Evolutionary conservation across 2,113 vertebrate genomes (phyloP), one percentile per base, ranked within the genome.

Genomic region (Psophia crepitans): DNA sequence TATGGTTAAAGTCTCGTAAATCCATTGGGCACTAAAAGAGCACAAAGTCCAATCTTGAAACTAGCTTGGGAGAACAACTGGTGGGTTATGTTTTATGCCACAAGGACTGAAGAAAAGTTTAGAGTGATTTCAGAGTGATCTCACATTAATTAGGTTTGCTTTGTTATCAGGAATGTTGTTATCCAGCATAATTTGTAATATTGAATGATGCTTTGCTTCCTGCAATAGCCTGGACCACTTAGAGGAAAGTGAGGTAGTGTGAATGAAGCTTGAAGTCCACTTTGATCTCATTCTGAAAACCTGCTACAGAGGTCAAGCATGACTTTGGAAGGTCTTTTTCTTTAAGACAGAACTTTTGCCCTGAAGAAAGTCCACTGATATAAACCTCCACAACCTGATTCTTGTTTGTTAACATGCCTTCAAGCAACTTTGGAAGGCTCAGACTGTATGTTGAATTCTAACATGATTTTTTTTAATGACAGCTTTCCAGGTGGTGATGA

Each of bases 401-500:
- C 39, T 57, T 93, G 35, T 78, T 84, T 35, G 2, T 57, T 63
- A 89, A 61, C 13, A 43, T 84, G 30, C 54, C 63, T 96, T 84
- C 43, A 80, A 91, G 44, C 22, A 92, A 78, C 77, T 91, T 92
- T 48, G 32, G 44, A 92, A 84, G 75, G 64, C 56, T 95, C 37
- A 74, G 85, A 84, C 32, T 75, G 7, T 41, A 51, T 86, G 48
- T 71, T 94, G 80, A 93, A 81, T 82, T 94, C 16, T 84, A 90
- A 81, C 30, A 54, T 32, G 17, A 24, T 73, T 56, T 53, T 66
- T 95, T 89, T 94, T 60, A 87, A 89, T 89, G 92, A 93, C 77
- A 97, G 19, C 39, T 90, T 94, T 92, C 92, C 94, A 96, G 90
- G 94, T 96, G 90, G 57, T 84, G 92, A 84, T 93, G 94, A 90